These are phyloP conservation scores for Antheraea assamensis DNA, from an alignment of 2,888 invertebrate genomes.

Conservation along the genomic window DNA sequence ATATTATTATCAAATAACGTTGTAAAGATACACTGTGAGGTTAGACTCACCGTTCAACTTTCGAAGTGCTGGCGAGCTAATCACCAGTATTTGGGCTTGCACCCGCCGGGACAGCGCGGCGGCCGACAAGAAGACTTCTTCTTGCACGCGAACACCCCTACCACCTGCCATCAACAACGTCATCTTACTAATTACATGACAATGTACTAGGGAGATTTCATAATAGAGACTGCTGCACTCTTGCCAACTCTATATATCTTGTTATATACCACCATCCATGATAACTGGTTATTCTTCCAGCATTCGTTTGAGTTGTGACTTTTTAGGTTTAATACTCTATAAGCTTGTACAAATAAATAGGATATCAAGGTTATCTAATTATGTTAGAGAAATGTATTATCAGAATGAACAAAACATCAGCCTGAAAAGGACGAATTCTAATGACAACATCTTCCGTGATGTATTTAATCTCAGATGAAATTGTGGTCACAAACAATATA, in stretches of 20 bases:
- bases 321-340: too few relatives aligned
- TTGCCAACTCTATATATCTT: too few relatives aligned
- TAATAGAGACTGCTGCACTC: too few relatives aligned
- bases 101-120: slow-evolving; percentile 75
- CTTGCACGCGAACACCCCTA: slow-evolving; percentile 59
- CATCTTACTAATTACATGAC: not conserved
- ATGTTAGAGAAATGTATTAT: too few relatives aligned
- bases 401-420: too few relatives aligned
- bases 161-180: slow-evolving; percentile 42
- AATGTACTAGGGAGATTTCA: too few relatives aligned
- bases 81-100: slow-evolving; percentile 74
- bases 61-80: not conserved
- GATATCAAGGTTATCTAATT: too few relatives aligned
- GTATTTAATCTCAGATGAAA: not conserved
- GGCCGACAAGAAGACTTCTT: slow-evolving; percentile 61
- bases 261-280: too few relatives aligned
- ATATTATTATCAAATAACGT: not conserved
- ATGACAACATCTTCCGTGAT: not conserved
- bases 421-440: too few relatives aligned
- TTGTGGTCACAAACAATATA: not conserved
- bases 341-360: too few relatives aligned
- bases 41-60: not conserved
- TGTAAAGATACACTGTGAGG: not conserved
- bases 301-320: too few relatives aligned
- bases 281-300: too few relatives aligned